Percentiles rank a stretch among this genome's conserved stretches.
Evolutionary conservation across 2,888 invertebrate species (phyloP).

Genomic region (Ephialtes manifestator): DNA sequence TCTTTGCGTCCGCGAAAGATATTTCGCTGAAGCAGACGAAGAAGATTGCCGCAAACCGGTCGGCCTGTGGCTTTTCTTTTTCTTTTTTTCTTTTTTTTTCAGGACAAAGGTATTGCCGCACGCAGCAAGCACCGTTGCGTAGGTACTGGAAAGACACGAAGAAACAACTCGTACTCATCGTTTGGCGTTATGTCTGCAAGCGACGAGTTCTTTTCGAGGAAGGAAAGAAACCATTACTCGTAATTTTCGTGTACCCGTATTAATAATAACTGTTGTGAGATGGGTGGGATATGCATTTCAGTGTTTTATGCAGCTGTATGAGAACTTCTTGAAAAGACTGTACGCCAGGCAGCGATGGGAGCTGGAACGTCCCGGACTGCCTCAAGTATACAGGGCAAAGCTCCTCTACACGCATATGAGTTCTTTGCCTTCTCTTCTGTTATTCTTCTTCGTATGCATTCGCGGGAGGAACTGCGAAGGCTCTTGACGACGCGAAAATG

Average conservation of each 20-base stretch:
- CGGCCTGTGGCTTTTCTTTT: conserved; percentile 12
- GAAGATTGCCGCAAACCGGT: conserved; percentile 21
- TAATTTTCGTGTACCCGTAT: not conserved
- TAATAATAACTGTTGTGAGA: not conserved
- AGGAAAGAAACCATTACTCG: conserved; percentile 1
- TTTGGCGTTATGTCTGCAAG: not conserved
- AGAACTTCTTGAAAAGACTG: conserved; percentile 37
- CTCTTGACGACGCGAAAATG: conserved; percentile 28
- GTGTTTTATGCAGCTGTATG: not conserved
- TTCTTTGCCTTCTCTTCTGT: conserved; percentile 26
- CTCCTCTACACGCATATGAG: conserved; percentile 36
- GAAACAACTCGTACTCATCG: not conserved
- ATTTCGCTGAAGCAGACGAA: not conserved
- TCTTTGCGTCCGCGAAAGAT: not conserved
- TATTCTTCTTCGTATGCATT: conserved; percentile 25
- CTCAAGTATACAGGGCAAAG: conserved; percentile 38
- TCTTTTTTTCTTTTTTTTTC: not conserved
- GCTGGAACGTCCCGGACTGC: conserved; percentile 24
- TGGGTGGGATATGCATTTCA: not conserved
- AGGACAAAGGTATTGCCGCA: conserved; percentile 14
- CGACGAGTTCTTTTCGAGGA: conserved; percentile 4
- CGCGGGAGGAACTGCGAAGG: conserved; percentile 16
- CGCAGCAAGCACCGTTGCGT: conserved; percentile 12
- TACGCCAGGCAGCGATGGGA: conserved; percentile 37
- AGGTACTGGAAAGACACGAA: not conserved